These are phyloP conservation scores for Pelochelys cantorii DNA, from an alignment of 2,797 vertebrate genomes.

Conservation along the genomic window DNA sequence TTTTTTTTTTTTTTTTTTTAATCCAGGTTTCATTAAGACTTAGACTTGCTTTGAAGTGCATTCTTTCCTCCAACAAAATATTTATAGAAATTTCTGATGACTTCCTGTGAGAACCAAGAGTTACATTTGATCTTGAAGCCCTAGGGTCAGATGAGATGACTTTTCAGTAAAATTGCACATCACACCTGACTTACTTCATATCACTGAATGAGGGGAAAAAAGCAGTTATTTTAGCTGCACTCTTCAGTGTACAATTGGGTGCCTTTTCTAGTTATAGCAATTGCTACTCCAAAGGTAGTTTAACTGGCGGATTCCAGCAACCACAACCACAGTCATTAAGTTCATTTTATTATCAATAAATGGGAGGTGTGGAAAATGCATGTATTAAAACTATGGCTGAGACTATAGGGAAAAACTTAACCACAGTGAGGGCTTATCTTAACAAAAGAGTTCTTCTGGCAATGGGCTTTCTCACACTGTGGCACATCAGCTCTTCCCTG, in stretches of 20 bases:
- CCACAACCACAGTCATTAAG: background rate
- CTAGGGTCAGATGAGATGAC: conserved; percentile 13
- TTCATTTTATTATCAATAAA: background rate
- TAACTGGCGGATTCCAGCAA: background rate
- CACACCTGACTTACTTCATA: conserved; percentile 5
- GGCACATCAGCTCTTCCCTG: fast-evolving
- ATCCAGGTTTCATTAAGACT: background rate
- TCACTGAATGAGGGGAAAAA: background rate
- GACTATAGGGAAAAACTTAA: conserved; percentile 29
- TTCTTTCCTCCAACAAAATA: background rate
- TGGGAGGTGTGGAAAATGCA: background rate
- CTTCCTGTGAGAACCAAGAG: background rate
- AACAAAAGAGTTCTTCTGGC: conserved; percentile 31
- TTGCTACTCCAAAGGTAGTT: background rate
- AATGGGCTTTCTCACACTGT: background rate
- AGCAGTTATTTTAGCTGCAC: conserved; percentile 9
- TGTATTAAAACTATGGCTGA: background rate
- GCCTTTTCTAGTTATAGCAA: conserved; percentile 36
- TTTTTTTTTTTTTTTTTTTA: background rate
- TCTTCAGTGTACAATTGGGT: conserved; percentile 34
- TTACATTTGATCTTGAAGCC: background rate
- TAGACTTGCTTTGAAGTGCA: background rate
- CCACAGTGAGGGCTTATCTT: background rate
- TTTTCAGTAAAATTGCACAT: background rate
- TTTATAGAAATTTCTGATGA: background rate